Evolutionary conservation across 1,140 invertebrate species (phyloP).

Genomic region (Drosophila repleta): DNA sequence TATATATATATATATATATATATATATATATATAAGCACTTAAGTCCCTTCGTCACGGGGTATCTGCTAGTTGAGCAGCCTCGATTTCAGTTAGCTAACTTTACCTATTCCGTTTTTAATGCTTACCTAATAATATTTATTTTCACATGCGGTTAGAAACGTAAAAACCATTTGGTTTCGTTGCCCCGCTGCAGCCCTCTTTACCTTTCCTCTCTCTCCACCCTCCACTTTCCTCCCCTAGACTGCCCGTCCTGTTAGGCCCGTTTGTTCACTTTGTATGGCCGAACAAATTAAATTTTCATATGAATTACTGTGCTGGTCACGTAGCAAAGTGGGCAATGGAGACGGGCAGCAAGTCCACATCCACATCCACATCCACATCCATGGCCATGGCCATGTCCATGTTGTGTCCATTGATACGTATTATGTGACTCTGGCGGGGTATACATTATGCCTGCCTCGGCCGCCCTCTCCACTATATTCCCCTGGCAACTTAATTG

Average conservation of each 20-base stretch:
- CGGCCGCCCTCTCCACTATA: background rate
- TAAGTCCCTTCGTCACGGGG: background rate
- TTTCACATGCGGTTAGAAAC: slow-evolving; percentile 69
- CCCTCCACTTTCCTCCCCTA: background rate
- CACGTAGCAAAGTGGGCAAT: slow-evolving; percentile 54
- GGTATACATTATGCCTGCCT: slow-evolving; percentile 23
- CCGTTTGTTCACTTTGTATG: slow-evolving; percentile 18
- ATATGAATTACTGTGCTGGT: slow-evolving; percentile 80
- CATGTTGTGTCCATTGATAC: slow-evolving; percentile 69
- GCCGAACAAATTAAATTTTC: slow-evolving; percentile 78
- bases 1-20: too few species aligned
- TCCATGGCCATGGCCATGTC: slow-evolving; percentile 30
- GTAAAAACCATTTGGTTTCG: slow-evolving; percentile 68
- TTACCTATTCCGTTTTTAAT: slow-evolving; percentile 8
- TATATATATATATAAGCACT: too few species aligned
- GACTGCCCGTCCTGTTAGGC: too few species aligned
- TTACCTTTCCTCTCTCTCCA: background rate
- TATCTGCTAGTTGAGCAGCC: slow-evolving; percentile 3
- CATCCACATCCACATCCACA: slow-evolving; percentile 23
- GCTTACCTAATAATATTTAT: slow-evolving; percentile 73
- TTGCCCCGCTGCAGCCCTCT: slow-evolving; percentile 3
- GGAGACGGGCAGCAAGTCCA: slow-evolving; percentile 5
- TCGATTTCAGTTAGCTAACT: background rate
- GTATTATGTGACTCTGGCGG: slow-evolving; percentile 73
- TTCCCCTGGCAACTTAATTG: slow-evolving; percentile 66